A percentile compares a stretch with the other conserved stretches of the same genome.
Conservation (phyloP, 1,140 invertebrate species). For the Drosophila equinoxialis region DNA sequence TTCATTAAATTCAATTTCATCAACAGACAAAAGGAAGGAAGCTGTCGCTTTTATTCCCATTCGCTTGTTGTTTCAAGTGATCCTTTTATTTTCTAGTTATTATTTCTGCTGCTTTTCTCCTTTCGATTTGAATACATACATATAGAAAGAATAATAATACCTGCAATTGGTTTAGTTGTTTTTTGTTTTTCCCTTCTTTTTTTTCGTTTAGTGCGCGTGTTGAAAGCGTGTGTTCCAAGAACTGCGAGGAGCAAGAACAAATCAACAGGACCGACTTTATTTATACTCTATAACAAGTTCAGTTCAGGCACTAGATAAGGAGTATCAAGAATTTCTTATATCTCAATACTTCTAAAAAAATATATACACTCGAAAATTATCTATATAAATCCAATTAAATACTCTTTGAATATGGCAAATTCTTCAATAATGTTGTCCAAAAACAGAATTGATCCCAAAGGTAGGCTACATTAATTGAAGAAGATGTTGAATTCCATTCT, state of each 20-base stretch:
- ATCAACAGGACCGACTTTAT: not conserved
- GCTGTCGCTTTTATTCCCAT: constrained; percentile 69
- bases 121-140: not conserved
- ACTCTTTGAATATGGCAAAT: too few relatives aligned
- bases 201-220: constrained; percentile 42
- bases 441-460: not conserved
- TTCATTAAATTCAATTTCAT: constrained; percentile 77
- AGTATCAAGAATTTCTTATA: too few relatives aligned
- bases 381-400: too few relatives aligned
- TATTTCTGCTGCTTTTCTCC: not conserved
- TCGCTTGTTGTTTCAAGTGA: constrained; percentile 42
- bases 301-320: too few relatives aligned
- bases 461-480: not conserved
- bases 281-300: not conserved
- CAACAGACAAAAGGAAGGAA: constrained; percentile 62
- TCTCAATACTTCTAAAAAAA: too few relatives aligned
- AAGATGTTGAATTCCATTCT: not conserved
- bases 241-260: not conserved
- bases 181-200: not conserved
- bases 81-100: constrained; percentile 28
- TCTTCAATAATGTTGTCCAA: too few relatives aligned
- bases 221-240: constrained; percentile 42
- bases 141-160: not conserved
- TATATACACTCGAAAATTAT: too few relatives aligned
- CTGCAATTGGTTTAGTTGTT: constrained; percentile 46